Conservation (phyloP, 2,113 vertebrate genomes). For the Siphamia tubifer region DNA sequence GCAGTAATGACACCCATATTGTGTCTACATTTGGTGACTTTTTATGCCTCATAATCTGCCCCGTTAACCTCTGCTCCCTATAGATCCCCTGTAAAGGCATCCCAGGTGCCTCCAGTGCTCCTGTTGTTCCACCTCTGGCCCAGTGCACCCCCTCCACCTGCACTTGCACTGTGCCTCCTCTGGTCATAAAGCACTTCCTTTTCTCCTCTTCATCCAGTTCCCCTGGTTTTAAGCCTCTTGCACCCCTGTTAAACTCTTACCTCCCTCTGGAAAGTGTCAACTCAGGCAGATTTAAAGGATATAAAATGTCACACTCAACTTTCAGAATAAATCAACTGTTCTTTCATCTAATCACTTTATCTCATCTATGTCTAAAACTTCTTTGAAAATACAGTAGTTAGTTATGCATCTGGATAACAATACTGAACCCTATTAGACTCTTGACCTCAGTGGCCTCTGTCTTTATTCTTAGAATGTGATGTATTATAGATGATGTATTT, state of each 20-base stretch:
- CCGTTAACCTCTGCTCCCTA: conserved; percentile 58
- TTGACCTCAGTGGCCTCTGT: not conserved
- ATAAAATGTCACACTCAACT: conserved; percentile 49
- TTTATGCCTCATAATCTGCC: conserved; percentile 68
- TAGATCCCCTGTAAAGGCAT: conserved; percentile 48
- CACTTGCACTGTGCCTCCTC: conserved; percentile 50
- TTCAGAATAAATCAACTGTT: conserved; percentile 49
- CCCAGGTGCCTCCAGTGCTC: conserved; percentile 41
- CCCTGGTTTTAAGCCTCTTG: conserved; percentile 32
- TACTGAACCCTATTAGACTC: not conserved
- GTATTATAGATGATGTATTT: not conserved
- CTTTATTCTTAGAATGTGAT: not conserved
- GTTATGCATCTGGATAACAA: conserved; percentile 14
- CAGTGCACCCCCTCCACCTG: conserved; percentile 36
- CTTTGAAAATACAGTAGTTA: conserved; percentile 24
- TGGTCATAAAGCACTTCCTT: conserved; percentile 48
- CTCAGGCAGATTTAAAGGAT: conserved; percentile 43
- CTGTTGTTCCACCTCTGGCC: conserved; percentile 55
- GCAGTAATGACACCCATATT: conserved; percentile 85
- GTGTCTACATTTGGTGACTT: conserved; percentile 62
- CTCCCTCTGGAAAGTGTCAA: conserved; percentile 61
- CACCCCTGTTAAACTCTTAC: conserved; percentile 46
- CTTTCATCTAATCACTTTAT: conserved; percentile 34
- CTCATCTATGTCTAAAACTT: conserved; percentile 17
- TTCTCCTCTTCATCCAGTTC: conserved; percentile 20